Evolutionary conservation across 2,797 vertebrate species (phyloP).

Genomic region (Avahi laniger): DNA sequence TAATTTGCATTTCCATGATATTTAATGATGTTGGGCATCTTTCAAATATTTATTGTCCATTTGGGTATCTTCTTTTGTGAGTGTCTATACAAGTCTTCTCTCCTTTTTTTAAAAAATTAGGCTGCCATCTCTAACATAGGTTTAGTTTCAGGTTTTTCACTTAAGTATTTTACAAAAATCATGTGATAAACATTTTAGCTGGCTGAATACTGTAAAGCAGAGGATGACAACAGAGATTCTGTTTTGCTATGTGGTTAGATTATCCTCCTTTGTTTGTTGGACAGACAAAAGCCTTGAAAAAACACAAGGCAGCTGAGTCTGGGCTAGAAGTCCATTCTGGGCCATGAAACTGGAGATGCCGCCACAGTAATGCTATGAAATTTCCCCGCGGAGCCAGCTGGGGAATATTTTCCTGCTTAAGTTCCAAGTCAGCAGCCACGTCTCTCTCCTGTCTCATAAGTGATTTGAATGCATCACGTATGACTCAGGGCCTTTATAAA

Average conservation of each 20-base stretch:
- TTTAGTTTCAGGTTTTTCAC: slow-evolving; percentile 34
- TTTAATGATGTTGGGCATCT: background rate
- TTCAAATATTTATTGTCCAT: background rate
- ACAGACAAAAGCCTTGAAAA: background rate
- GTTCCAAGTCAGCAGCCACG: background rate
- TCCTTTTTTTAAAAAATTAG: background rate
- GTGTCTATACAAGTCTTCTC: background rate
- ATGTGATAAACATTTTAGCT: background rate
- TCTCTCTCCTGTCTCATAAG: background rate
- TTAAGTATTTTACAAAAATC: background rate
- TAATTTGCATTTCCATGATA: background rate
- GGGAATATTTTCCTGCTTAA: background rate
- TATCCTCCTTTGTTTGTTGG: background rate
- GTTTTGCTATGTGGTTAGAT: background rate
- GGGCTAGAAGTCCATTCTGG: background rate
- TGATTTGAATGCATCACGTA: background rate
- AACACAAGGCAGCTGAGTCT: background rate
- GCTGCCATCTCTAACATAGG: background rate
- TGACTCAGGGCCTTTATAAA: background rate
- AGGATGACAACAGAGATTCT: background rate
- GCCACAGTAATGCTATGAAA: background rate
- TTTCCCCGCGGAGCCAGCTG: background rate
- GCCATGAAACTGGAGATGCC: background rate
- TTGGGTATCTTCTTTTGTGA: background rate
- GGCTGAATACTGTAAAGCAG: background rate